Percentiles rank a stretch among this genome's conserved stretches.
Conservation (phyloP, 30 jellyfish, hydroid and myxozoan genomes). For the Cassiopea andromeda region DNA sequence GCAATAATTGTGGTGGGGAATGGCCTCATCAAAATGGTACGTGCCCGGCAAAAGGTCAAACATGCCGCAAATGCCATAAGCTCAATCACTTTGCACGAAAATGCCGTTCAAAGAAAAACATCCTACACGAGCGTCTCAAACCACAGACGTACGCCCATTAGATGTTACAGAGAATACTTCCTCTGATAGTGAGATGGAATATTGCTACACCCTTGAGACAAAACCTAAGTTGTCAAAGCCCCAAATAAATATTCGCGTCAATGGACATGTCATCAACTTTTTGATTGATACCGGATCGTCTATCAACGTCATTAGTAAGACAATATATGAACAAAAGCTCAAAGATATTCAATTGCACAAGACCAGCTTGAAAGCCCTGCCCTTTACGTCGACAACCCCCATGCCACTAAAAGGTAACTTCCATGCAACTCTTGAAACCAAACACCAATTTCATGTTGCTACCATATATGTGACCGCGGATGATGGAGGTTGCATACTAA, state of each 20-base stretch:
- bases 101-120: constrained; percentile 10
- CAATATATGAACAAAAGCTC: constrained; percentile 20
- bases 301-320: constrained; percentile 33
- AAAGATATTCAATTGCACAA: constrained; percentile 18
- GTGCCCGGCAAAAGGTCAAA: constrained; percentile 50
- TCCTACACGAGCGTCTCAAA: not conserved
- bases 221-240: constrained; percentile 1
- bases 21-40: not conserved
- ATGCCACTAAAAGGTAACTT: constrained; percentile 41
- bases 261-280: constrained; percentile 30
- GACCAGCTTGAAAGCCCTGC: constrained; percentile 31
- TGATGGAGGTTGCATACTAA: constrained; percentile 66
- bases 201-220: constrained; percentile 33
- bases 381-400: constrained; percentile 27
- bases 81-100: constrained; percentile 36
- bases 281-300: constrained; percentile 65
- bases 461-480: constrained; percentile 42
- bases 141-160: not conserved
- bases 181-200: constrained; percentile 42
- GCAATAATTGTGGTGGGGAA: not conserved
- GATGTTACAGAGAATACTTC: not conserved
- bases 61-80: constrained; percentile 20
- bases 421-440: constrained; percentile 30
- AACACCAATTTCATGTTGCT: constrained; percentile 16
- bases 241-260: constrained; percentile 11